Evolutionary conservation across 2,113 vertebrate species (phyloP), one percentile per base, ranked within the genome.

Genomic region (Varanus salvator): DNA sequence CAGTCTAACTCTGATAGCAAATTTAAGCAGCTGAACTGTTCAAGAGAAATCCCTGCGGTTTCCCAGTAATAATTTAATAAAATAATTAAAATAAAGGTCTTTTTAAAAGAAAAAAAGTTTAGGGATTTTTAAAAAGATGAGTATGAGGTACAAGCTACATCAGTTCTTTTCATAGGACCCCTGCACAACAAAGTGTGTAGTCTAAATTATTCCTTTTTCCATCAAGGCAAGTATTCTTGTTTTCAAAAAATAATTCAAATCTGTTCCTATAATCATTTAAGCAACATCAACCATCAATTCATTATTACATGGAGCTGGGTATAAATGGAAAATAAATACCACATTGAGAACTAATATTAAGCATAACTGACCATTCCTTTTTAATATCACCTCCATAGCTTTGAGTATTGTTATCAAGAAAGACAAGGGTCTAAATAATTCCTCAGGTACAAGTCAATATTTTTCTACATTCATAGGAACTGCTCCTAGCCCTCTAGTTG

Each of bases 81-180:
- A 44, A 44, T 44, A 80, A 93, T 25, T 44, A 77, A 92, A 83
- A 74, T n/a, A 86, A 93, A 31, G 83, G 64, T 14, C 57, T 44
- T 68, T 60, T 31, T 7, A 60, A 60, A 60, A 60, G 17, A 60
- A 85, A 0, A 17, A 84, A 48, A 15, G 11, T n/a, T 54, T 21
- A 27, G 85, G n/a, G 4, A 44, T 84, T 50, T 78, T 87, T 54
- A 76, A 52, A 72, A 14, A 52, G n/a, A 69, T 21, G 17, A 19
- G 17, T 64, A 64, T 21, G 8, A 64, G 60, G 17, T 64, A 64
- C 27, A 71, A 88, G 17, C 31, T 0, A 0, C 84, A 34, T 3
- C 25, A 66, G 19, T 66, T 84, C 6, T 66, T 84, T 66, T 68
- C 25, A 52, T 31, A 84, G 0, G 44, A 83, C 50, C 84, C 34